Evolutionary conservation across 1,140 invertebrate species (phyloP).

Genomic region (Drosophila nigrodunni): DNA sequence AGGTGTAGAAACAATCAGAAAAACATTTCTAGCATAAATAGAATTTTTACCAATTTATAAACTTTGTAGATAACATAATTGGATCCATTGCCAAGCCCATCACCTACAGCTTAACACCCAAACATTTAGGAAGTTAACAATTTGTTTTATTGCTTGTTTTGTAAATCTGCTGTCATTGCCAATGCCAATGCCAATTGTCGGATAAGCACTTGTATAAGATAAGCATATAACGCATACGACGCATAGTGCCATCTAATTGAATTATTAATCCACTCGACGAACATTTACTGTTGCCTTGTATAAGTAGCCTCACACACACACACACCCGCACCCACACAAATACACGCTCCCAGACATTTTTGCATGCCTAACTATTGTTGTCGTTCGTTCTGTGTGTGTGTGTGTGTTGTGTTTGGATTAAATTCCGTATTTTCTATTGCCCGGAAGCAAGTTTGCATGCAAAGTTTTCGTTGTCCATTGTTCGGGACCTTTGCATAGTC

Average conservation of each 20-base stretch:
- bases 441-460: slow-evolving; percentile 45
- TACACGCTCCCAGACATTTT: slow-evolving; percentile 14
- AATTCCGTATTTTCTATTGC: slow-evolving; percentile 64
- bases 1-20: slow-evolving; percentile 19
- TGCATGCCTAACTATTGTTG: slow-evolving; percentile 48
- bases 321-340: slow-evolving; percentile 16
- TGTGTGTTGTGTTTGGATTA: slow-evolving; percentile 49
- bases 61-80: slow-evolving; percentile 42
- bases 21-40: slow-evolving; percentile 66
- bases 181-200: slow-evolving; percentile 14
- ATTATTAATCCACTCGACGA: slow-evolving; percentile 73
- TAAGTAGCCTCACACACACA: slow-evolving; percentile 22
- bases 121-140: neutral
- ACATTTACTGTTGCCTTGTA: slow-evolving; percentile 43
- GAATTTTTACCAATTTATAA: slow-evolving; percentile 68
- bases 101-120: neutral
- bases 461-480: slow-evolving; percentile 60
- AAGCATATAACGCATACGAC: slow-evolving; percentile 38
- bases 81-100: slow-evolving; percentile 34
- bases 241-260: slow-evolving; percentile 71
- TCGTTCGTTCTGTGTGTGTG: slow-evolving; percentile 13
- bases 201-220: neutral
- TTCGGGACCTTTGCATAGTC: slow-evolving; percentile 66
- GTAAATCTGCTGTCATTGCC: neutral
- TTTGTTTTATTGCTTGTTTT: neutral